phyloP scores from a whole-genome alignment of 2,888 invertebrate species.

The Watsonalla binaria region DNA sequence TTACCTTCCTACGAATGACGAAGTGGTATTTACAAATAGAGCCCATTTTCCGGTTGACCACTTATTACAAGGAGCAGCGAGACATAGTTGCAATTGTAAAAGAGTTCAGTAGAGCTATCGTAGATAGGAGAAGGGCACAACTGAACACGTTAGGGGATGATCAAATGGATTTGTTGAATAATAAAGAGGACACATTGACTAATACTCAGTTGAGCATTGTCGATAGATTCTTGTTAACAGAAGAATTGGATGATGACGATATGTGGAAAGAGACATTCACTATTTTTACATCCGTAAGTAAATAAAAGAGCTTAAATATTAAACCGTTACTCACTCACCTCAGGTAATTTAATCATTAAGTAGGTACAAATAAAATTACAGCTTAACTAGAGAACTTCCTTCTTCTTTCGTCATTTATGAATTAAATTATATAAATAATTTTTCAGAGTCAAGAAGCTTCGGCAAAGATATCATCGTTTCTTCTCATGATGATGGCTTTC shows the following conservation, averaged over 20 bases:
- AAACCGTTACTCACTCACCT: neutral
- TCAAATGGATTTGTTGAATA: conserved; percentile 26
- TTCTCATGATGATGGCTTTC: conserved; percentile 62
- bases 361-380: neutral
- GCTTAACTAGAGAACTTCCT: too few species aligned
- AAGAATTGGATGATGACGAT: conserved; percentile 38
- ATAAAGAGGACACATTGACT: conserved; percentile 33
- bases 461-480: conserved; percentile 53
- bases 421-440: neutral
- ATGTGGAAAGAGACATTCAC: conserved; percentile 53
- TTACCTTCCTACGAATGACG: conserved; percentile 56
- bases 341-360: too few species aligned
- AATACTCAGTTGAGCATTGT: conserved; percentile 53
- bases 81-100: conserved; percentile 20
- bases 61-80: conserved; percentile 21
- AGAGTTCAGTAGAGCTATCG: conserved; percentile 30
- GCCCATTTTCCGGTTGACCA: conserved; percentile 46
- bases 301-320: neutral
- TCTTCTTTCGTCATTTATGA: too few species aligned
- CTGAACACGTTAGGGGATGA: conserved; percentile 29
- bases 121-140: conserved; percentile 29
- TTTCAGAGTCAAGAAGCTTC: conserved; percentile 68
- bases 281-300: conserved; percentile 59
- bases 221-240: conserved; percentile 56
- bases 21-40: conserved; percentile 63